Conservation (phyloP, 1,140 invertebrate species). For the Microplitis mediator region DNA sequence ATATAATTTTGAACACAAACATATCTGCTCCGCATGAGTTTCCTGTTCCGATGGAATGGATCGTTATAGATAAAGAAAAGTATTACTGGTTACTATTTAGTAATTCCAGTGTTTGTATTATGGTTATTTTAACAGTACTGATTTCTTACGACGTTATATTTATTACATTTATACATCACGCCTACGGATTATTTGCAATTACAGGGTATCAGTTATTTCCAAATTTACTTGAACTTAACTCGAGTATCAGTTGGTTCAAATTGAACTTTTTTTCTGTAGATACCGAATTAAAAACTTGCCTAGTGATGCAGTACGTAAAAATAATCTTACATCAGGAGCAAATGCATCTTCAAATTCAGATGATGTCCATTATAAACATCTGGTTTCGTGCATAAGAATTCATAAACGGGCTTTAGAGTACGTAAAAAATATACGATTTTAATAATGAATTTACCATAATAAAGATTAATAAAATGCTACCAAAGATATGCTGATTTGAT, state of each 20-base stretch:
- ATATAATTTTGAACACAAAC: not conserved
- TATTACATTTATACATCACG: slow-evolving; percentile 12
- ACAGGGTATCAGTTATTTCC: slow-evolving; percentile 20
- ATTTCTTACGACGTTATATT: slow-evolving; percentile 3
- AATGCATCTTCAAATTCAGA: not conserved
- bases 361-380: not conserved
- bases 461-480: not conserved
- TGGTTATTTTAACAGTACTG: not conserved
- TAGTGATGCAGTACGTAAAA: not conserved
- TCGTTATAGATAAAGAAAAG: slow-evolving; percentile 14
- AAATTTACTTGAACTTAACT: not conserved
- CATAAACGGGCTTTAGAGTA: slow-evolving; percentile 18
- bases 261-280: not conserved
- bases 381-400: not conserved
- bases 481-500: not conserved
- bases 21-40: slow-evolving; percentile 6
- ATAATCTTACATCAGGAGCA: not conserved
- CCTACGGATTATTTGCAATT: slow-evolving; percentile 19
- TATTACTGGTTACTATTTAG: slow-evolving; percentile 12
- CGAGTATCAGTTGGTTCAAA: not conserved
- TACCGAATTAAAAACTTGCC: slow-evolving; percentile 1
- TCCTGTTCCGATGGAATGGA: slow-evolving; percentile 18
- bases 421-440: not conserved
- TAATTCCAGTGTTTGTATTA: slow-evolving; percentile 6
- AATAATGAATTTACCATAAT: not conserved